Conservation (phyloP, 1,140 invertebrate species). For the Diachasma alloeum region DNA sequence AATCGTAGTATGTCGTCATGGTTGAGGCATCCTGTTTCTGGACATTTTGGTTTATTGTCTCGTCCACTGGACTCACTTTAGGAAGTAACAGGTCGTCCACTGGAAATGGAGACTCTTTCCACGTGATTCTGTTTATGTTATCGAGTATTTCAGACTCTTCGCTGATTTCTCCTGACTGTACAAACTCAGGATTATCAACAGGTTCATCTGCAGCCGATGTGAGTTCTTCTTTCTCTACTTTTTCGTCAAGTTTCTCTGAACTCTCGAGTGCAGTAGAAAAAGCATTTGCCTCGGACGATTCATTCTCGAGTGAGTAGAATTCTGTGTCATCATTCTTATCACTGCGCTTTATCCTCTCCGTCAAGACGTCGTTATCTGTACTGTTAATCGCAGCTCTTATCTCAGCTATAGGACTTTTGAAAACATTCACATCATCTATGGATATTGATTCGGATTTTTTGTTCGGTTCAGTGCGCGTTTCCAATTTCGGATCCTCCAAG, state of each 20-base stretch:
- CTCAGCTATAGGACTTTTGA: neutral
- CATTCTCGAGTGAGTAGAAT: neutral
- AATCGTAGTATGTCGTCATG: slow-evolving; percentile 48
- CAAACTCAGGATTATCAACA: neutral
- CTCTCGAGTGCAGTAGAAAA: neutral
- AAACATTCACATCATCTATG: neutral
- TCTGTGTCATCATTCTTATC: neutral
- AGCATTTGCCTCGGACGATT: neutral
- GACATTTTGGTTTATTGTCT: neutral
- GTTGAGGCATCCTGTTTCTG: slow-evolving; percentile 35
- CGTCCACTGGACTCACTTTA: slow-evolving; percentile 8
- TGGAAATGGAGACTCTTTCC: slow-evolving; percentile 51
- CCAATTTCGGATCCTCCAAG: neutral
- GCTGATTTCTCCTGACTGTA: neutral
- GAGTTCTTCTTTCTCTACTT: neutral
- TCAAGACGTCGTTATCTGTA: neutral
- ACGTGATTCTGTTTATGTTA: slow-evolving; percentile 48
- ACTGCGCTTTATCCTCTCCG: neutral
- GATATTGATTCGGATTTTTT: neutral
- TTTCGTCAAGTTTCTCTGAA: neutral
- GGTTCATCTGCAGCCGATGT: neutral
- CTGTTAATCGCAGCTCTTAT: neutral
- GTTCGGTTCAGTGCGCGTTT: neutral
- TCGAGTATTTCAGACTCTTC: slow-evolving; percentile 18
- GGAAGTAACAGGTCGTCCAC: slow-evolving; percentile 17